Conservation (phyloP, 92 coral and sea anemone species). For the Blastomussa wellsi region DNA sequence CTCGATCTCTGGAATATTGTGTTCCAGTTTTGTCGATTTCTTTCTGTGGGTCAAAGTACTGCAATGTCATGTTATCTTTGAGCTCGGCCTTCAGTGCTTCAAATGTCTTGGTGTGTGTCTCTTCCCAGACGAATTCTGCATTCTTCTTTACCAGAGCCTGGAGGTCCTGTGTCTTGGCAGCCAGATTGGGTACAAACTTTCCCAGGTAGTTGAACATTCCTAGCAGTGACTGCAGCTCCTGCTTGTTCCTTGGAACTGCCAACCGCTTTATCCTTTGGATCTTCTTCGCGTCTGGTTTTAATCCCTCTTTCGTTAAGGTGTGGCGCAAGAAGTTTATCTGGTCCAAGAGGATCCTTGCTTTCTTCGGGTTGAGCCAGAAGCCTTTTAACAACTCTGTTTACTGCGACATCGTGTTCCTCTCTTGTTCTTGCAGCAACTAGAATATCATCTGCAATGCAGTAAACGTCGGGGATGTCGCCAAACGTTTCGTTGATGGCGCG, state of each 20-base stretch:
- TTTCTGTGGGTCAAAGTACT: conserved; percentile 63
- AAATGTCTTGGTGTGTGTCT: too few relatives aligned
- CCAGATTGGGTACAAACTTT: conserved; percentile 67
- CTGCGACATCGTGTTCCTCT: conserved; percentile 53
- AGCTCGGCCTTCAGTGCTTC: conserved; percentile 74
- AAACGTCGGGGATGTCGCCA: conserved; percentile 62
- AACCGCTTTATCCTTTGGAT: conserved; percentile 71
- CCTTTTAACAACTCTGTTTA: conserved; percentile 57
- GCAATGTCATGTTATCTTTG: conserved; percentile 64
- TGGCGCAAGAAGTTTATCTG: conserved; percentile 65
- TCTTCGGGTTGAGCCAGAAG: conserved; percentile 63
- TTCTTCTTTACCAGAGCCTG: conserved; percentile 70
- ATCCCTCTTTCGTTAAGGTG: conserved; percentile 67
- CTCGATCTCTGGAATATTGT: conserved; percentile 65
- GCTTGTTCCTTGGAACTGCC: conserved; percentile 69
- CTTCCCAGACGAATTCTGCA: conserved; percentile 68
- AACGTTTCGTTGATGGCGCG: conserved; percentile 60
- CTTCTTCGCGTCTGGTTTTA: conserved; percentile 62
- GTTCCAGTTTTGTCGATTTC: conserved; percentile 62
- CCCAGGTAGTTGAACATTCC: conserved; percentile 61
- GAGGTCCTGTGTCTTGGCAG: conserved; percentile 69
- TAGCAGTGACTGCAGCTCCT: conserved; percentile 67
- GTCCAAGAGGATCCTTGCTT: conserved; percentile 67
- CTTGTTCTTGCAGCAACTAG: conserved; percentile 65
- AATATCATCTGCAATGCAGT: conserved; percentile 64